phyloP scores from a whole-genome alignment of 1,140 invertebrate species.

The Potamilus streckersoni region DNA sequence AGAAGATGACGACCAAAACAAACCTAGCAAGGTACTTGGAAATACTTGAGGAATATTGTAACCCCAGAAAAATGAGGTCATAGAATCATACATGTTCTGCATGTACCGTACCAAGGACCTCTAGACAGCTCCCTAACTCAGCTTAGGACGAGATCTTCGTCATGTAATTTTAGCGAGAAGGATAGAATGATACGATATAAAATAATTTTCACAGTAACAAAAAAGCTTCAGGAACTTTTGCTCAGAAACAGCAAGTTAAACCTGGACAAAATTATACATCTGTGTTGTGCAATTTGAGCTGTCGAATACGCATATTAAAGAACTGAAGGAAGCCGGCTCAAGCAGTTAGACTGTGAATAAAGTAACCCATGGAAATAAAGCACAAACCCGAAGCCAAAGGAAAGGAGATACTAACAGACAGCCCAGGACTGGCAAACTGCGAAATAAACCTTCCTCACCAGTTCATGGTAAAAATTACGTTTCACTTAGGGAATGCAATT shows the following conservation, averaged over 20 bases:
- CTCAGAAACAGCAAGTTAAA: not conserved
- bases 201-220: constrained; percentile 2
- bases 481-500: not conserved
- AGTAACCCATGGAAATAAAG: not conserved
- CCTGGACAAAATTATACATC: not conserved
- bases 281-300: constrained; percentile 12
- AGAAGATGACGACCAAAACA: too few relatives aligned
- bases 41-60: too few relatives aligned
- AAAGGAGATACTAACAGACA: not conserved
- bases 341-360: not conserved
- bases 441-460: too few relatives aligned
- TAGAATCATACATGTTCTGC: too few relatives aligned
- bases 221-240: constrained; percentile 12
- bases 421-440: not conserved
- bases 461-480: too few relatives aligned
- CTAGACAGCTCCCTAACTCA: constrained; percentile 9
- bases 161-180: constrained; percentile 12
- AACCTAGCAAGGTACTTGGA: too few relatives aligned
- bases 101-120: not conserved
- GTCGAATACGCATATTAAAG: constrained; percentile 3
- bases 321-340: not conserved
- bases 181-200: constrained; percentile 12
- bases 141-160: not conserved
- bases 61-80: too few relatives aligned
- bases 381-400: not conserved